Conservation (phyloP, 2,797 vertebrate species). For the Mormyrus hasselquistii region DNA sequence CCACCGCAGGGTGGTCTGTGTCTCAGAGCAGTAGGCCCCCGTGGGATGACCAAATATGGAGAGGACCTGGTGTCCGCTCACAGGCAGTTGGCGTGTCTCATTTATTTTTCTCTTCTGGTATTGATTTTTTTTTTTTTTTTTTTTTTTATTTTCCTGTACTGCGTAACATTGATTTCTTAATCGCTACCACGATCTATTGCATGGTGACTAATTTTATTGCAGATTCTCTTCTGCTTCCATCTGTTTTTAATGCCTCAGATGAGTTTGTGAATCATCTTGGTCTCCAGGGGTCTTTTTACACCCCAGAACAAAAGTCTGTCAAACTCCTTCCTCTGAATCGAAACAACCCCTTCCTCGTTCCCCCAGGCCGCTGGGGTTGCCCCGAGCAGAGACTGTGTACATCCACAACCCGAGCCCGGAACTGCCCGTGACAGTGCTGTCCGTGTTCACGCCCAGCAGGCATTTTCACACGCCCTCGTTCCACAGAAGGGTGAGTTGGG, state of each 20-base stretch:
- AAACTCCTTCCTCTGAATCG: background rate
- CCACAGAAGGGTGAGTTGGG: conserved; percentile 80
- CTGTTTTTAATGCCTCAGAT: background rate
- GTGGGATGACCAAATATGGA: conserved; percentile 50
- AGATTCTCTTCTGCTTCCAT: background rate
- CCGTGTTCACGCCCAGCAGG: conserved; percentile 86
- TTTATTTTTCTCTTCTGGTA: background rate
- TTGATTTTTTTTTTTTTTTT: background rate
- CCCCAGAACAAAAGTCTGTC: background rate
- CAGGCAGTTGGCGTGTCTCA: background rate
- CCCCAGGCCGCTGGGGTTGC: conserved; percentile 78
- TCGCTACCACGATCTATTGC: background rate
- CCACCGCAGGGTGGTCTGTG: background rate
- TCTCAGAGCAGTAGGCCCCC: conserved; percentile 21
- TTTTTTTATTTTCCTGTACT: background rate
- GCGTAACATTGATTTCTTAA: background rate
- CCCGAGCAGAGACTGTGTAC: conserved; percentile 85
- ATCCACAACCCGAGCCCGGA: conserved; percentile 91
- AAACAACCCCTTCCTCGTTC: background rate
- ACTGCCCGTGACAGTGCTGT: conserved; percentile 84
- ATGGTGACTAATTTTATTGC: background rate
- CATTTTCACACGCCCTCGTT: conserved; percentile 93
- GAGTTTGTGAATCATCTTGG: background rate
- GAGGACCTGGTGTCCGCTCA: background rate
- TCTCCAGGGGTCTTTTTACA: background rate